These are phyloP conservation scores for Rhynchonycteris naso DNA, from an alignment of 2,797 vertebrate genomes.

Conservation along the genomic window DNA sequence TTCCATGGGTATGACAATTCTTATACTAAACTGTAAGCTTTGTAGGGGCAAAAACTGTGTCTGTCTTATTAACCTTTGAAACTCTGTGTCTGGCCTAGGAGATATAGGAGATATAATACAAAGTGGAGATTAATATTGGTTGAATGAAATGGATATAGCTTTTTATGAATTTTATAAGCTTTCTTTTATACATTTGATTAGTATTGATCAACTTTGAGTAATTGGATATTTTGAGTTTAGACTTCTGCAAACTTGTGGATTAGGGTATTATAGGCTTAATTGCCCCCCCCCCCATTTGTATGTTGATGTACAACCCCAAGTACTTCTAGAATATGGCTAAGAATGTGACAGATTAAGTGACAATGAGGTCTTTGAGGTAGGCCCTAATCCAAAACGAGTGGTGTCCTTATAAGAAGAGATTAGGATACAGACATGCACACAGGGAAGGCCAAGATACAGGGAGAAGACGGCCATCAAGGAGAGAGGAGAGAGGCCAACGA, in stretches of 20 bases:
- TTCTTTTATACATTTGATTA: neutral
- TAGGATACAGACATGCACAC: neutral
- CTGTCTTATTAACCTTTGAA: neutral
- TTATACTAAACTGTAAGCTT: neutral
- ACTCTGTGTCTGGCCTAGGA: neutral
- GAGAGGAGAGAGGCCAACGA: neutral
- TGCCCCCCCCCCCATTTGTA: fast-evolving
- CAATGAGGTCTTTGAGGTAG: neutral
- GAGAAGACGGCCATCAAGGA: neutral
- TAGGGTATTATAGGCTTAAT: neutral
- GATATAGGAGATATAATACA: neutral
- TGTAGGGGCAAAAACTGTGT: neutral
- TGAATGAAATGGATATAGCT: neutral
- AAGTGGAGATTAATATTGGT: neutral
- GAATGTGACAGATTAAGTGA: neutral
- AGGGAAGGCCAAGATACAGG: neutral
- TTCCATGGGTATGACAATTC: neutral
- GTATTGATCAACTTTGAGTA: neutral
- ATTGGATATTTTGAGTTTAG: neutral
- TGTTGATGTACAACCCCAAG: neutral
- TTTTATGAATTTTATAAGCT: neutral
- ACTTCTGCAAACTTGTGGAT: neutral
- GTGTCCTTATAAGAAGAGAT: neutral
- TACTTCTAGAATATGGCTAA: neutral
- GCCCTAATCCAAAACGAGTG: neutral